Percentiles rank a stretch among this genome's conserved stretches.
These are phyloP conservation scores for Latrodectus hesperus DNA, from an alignment of 2,888 invertebrate genomes.

Conservation along the genomic window DNA sequence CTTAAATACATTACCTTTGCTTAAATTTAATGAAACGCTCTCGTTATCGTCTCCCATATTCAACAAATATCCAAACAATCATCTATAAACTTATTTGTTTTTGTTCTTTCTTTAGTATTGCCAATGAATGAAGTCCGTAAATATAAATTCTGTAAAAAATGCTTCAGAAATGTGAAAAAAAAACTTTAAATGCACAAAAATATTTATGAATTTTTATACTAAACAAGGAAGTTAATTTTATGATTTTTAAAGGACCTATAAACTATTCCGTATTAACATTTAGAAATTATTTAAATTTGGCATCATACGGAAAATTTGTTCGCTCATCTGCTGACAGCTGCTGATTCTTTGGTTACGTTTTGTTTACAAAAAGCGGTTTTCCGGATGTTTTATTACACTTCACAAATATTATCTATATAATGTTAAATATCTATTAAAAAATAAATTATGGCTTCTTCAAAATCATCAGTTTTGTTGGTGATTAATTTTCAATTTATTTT, in stretches of 20 bases:
- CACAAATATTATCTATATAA: too few species aligned
- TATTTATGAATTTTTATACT: too few species aligned
- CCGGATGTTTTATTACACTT: too few species aligned
- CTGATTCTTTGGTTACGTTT: constrained; percentile 2
- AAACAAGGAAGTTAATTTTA: too few species aligned
- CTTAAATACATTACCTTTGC: constrained; percentile 37
- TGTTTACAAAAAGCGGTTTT: not conserved
- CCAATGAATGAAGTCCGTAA: not conserved
- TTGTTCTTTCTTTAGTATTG: not conserved
- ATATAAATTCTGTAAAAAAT: not conserved
- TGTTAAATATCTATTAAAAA: too few species aligned
- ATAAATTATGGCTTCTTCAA: constrained; percentile 2
- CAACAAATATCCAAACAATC: constrained; percentile 11
- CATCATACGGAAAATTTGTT: not conserved
- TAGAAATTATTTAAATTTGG: not conserved
- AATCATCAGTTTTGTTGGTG: constrained; percentile 57
- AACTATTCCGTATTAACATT: too few species aligned
- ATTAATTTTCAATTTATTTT: not conserved
- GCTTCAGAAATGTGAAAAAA: not conserved
- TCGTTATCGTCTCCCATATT: constrained; percentile 61
- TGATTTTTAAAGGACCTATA: too few species aligned
- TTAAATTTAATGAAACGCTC: constrained; percentile 38
- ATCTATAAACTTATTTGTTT: constrained; percentile 20
- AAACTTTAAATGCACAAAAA: too few species aligned
- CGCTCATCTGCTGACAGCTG: not conserved